A percentile compares a stretch with the other conserved stretches of the same genome.
Evolutionary conservation across 2,113 vertebrate species (phyloP).

Genomic region (Elgaria multicarinata): DNA sequence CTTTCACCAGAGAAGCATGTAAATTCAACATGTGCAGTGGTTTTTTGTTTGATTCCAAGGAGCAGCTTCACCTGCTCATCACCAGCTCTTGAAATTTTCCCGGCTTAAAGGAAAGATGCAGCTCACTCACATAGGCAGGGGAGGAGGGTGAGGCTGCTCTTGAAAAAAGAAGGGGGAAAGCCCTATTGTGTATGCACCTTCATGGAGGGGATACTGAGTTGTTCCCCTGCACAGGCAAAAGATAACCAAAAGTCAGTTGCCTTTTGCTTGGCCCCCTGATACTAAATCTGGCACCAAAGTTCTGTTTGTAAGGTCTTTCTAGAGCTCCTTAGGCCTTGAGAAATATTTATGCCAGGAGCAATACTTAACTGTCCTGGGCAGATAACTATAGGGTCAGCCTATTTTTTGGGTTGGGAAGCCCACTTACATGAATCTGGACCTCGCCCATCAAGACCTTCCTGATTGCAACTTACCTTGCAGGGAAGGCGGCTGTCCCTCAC

Average conservation of each 20-base stretch:
- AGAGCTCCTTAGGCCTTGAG: constrained; percentile 23
- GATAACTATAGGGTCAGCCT: constrained; percentile 4
- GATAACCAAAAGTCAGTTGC: not conserved
- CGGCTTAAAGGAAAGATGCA: not conserved
- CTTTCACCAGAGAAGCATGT: not conserved
- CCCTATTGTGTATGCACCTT: not conserved
- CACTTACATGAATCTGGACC: constrained; percentile 63
- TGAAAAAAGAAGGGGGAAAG: not conserved
- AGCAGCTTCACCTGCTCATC: not conserved
- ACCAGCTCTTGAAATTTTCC: not conserved
- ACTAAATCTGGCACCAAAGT: not conserved
- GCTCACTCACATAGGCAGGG: not conserved
- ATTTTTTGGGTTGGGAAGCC: constrained; percentile 48
- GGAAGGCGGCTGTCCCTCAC: constrained; percentile 77
- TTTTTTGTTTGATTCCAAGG: not conserved
- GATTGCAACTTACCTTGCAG: constrained; percentile 84
- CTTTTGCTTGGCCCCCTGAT: not conserved
- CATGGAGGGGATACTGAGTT: not conserved
- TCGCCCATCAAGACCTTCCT: constrained; percentile 75
- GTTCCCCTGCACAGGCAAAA: not conserved
- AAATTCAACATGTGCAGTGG: not conserved
- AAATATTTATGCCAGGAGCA: constrained; percentile 14
- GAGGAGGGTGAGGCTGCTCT: not conserved
- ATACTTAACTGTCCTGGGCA: constrained; percentile 21
- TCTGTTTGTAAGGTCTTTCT: not conserved